Percentiles rank a stretch among this genome's conserved stretches.
These are phyloP conservation scores for Mesembrinibis cayennensis DNA, from an alignment of 2,113 vertebrate genomes.

Conservation along the genomic window DNA sequence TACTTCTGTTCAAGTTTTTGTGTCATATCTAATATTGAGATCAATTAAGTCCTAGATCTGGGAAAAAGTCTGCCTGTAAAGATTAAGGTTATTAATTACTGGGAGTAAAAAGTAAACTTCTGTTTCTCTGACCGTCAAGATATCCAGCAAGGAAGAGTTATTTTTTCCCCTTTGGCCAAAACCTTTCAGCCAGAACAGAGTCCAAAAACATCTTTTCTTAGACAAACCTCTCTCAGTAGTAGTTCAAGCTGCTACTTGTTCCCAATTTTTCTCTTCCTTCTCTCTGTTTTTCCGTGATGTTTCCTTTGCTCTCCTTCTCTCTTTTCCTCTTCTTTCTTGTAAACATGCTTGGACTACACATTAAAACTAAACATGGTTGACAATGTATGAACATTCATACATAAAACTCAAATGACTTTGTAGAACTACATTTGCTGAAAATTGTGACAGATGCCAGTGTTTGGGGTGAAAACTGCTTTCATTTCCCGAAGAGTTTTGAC, in stretches of 20 bases:
- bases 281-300: not conserved
- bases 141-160: not conserved
- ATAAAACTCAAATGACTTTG: not conserved
- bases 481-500: not conserved
- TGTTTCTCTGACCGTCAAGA: not conserved
- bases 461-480: not conserved
- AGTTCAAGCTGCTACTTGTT: not conserved
- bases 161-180: not conserved
- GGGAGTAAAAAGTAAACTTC: not conserved
- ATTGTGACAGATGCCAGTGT: not conserved
- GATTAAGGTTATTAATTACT: not conserved
- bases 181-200: not conserved
- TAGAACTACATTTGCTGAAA: not conserved
- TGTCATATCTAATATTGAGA: not conserved
- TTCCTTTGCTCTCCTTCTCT: not conserved
- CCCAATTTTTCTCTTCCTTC: not conserved
- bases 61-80: not conserved
- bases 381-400: not conserved
- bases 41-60: not conserved
- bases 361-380: not conserved
- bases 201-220: not conserved
- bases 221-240: not conserved
- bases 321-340: not conserved
- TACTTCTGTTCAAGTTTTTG: not conserved
- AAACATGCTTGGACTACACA: not conserved